Percentiles rank a stretch among this genome's conserved stretches.
These are phyloP conservation scores for Cephonodes hylas DNA, from an alignment of 2,888 invertebrate genomes.

Conservation along the genomic window DNA sequence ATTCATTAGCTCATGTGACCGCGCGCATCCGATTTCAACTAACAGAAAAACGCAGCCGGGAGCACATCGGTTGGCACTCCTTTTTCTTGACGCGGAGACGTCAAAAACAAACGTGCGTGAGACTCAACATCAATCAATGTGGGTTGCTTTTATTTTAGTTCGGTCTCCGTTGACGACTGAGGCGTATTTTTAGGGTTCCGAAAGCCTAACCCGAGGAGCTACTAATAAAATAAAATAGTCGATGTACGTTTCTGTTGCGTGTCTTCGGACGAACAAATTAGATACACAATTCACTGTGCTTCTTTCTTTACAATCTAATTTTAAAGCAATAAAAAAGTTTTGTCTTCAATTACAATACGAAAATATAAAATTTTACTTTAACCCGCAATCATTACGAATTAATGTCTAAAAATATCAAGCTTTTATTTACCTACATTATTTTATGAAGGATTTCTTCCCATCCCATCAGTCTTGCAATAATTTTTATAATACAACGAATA, in stretches of 20 bases:
- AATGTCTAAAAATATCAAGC: not conserved
- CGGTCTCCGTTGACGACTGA: constrained; percentile 46
- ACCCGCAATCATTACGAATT: not conserved
- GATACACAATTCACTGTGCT: constrained; percentile 17
- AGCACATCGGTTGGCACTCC: constrained; percentile 61
- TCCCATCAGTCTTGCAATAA: not conserved
- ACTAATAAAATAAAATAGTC: constrained; percentile 32
- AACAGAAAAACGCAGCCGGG: constrained; percentile 48
- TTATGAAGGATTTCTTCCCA: not conserved
- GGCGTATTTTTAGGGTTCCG: constrained; percentile 39
- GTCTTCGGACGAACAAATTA: constrained; percentile 24
- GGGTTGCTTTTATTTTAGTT: constrained; percentile 64
- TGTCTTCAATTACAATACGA: constrained; percentile 3
- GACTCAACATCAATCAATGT: constrained; percentile 74
- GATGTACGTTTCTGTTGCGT: constrained; percentile 21
- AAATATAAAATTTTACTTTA: constrained; percentile 14
- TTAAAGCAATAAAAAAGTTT: constrained; percentile 1
- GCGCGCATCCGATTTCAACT: constrained; percentile 49
- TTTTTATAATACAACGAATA: not conserved
- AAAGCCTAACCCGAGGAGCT: constrained; percentile 27
- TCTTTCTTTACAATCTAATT: constrained; percentile 5
- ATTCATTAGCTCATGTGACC: constrained; percentile 60
- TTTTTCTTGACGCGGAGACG: constrained; percentile 62
- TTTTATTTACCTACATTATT: not conserved
- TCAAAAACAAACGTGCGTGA: constrained; percentile 71